phyloP scores from a whole-genome alignment of 2,888 invertebrate genomes.

The Drosophila paranaensis region DNA sequence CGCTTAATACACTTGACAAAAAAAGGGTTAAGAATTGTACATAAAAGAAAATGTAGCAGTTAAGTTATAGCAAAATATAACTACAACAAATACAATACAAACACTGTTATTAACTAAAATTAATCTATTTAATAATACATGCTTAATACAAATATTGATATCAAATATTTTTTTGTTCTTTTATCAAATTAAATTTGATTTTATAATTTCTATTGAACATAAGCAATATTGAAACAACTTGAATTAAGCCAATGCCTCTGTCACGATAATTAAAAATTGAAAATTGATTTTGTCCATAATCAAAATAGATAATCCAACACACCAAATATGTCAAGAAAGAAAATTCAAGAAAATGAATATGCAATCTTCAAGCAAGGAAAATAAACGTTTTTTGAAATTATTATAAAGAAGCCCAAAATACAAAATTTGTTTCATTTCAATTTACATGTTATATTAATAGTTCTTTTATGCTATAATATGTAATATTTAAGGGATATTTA shows the following conservation, averaged over 20 bases:
- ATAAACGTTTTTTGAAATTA: constrained; percentile 57
- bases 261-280: too few relatives aligned
- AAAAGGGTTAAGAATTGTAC: constrained; percentile 38
- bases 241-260: constrained; percentile 19
- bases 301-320: constrained; percentile 4
- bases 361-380: constrained; percentile 26
- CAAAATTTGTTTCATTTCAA: constrained; percentile 12
- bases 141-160: constrained; percentile 17
- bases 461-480: too few relatives aligned
- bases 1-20: constrained; percentile 55
- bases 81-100: constrained; percentile 11
- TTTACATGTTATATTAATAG: too few relatives aligned
- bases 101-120: constrained; percentile 15
- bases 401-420: constrained; percentile 33
- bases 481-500: too few relatives aligned
- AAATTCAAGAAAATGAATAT: constrained; percentile 24
- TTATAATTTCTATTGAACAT: constrained; percentile 45
- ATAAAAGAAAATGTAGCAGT: constrained; percentile 40
- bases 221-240: constrained; percentile 63
- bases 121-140: constrained; percentile 26
- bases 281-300: constrained; percentile 22
- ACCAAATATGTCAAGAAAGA: constrained; percentile 2
- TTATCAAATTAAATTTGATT: constrained; percentile 25
- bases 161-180: constrained; percentile 15
- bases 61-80: constrained; percentile 37